Conservation (phyloP, 2,888 invertebrate genomes). For the Stenolophus ochropezus region DNA sequence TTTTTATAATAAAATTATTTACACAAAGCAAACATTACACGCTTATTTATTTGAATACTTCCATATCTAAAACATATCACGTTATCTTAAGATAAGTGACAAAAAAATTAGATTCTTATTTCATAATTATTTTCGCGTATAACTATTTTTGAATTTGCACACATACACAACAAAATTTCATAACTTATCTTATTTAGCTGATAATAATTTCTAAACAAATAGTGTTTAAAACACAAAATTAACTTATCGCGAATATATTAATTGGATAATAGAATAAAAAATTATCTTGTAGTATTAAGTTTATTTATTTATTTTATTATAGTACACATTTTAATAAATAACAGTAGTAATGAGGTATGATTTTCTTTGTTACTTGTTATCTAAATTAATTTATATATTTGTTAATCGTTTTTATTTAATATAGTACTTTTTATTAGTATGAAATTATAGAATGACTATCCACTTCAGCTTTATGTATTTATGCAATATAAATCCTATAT, state of each 20-base stretch:
- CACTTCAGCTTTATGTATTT: too few relatives aligned
- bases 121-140: conserved; percentile 20
- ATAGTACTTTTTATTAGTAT: too few relatives aligned
- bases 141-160: neutral
- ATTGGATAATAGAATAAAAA: too few relatives aligned
- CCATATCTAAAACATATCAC: neutral
- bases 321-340: too few relatives aligned
- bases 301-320: too few relatives aligned
- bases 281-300: too few relatives aligned
- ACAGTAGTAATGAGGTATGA: too few relatives aligned
- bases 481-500: too few relatives aligned
- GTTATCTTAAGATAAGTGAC: conserved; percentile 22
- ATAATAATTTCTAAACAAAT: conserved; percentile 18
- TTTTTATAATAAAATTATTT: neutral
- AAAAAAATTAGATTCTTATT: conserved; percentile 12
- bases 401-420: too few relatives aligned
- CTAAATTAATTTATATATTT: too few relatives aligned
- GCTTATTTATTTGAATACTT: neutral
- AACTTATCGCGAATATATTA: neutral
- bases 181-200: neutral
- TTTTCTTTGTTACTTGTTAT: too few relatives aligned
- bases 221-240: neutral
- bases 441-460: too few relatives aligned
- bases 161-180: conserved; percentile 1
- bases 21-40: neutral